These are phyloP conservation scores for Eurypyga helias DNA, from an alignment of 2,113 vertebrate species.

Conservation along the genomic window DNA sequence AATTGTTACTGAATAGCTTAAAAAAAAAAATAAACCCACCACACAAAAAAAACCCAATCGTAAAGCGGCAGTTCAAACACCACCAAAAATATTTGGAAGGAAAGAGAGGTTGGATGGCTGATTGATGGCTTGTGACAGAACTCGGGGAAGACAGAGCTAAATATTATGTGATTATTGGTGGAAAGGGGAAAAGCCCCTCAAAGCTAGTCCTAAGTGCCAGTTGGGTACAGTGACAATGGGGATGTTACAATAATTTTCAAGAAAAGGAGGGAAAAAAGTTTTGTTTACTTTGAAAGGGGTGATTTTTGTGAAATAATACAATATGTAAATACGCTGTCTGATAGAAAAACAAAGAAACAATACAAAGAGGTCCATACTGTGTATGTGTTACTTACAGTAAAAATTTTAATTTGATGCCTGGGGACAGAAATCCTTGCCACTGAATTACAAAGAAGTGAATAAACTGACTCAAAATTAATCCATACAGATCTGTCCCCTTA, in stretches of 20 bases:
- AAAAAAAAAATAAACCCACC: neutral
- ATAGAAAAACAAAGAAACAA: slow-evolving; percentile 77
- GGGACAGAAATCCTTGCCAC: slow-evolving; percentile 81
- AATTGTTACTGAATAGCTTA: slow-evolving; percentile 36
- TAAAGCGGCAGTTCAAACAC: slow-evolving; percentile 18
- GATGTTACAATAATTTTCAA: slow-evolving; percentile 3
- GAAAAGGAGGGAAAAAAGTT: slow-evolving; percentile 22
- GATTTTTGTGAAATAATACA: slow-evolving; percentile 35
- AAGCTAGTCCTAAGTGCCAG: neutral
- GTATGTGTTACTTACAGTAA: slow-evolving; percentile 80
- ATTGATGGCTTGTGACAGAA: neutral
- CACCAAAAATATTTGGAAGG: slow-evolving; percentile 41
- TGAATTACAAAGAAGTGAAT: slow-evolving; percentile 85
- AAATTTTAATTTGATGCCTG: slow-evolving; percentile 83
- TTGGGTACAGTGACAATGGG: neutral
- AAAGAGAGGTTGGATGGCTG: neutral
- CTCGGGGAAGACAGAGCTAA: neutral
- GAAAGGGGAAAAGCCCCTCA: neutral
- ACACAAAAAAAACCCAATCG: neutral
- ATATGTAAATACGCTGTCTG: neutral
- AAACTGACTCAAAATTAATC: slow-evolving; percentile 85
- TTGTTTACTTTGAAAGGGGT: slow-evolving; percentile 56
- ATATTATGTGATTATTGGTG: neutral
- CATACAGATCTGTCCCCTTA: slow-evolving; percentile 84
- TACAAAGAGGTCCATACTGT: slow-evolving; percentile 75